Conservation (phyloP, 2,888 invertebrate species). For the Epirrhoe tristata region DNA sequence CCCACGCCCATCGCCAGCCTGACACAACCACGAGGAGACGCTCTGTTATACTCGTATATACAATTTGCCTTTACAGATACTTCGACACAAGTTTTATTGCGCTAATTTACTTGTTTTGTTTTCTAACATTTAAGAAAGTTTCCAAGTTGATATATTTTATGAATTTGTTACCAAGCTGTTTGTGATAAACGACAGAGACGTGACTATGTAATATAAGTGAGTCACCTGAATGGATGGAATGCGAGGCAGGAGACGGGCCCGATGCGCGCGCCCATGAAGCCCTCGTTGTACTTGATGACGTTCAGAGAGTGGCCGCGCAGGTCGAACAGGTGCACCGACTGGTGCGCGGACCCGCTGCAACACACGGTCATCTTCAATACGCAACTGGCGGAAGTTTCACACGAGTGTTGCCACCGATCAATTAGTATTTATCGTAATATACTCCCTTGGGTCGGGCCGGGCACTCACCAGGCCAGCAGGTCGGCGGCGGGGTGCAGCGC, state of each 20-base stretch:
- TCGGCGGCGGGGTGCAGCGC: slow-evolving; percentile 92
- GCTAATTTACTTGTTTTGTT: too few relatives aligned
- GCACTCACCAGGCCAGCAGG: slow-evolving; percentile 94
- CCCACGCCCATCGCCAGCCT: slow-evolving; percentile 94
- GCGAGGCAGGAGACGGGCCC: slow-evolving; percentile 95
- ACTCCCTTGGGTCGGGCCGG: too few relatives aligned
- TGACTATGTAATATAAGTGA: too few relatives aligned
- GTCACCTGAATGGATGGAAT: slow-evolving; percentile 92
- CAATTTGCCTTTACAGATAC: too few relatives aligned
- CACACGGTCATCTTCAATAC: slow-evolving; percentile 76
- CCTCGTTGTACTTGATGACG: slow-evolving; percentile 95
- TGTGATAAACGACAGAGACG: too few relatives aligned
- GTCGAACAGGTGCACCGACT: slow-evolving; percentile 92
- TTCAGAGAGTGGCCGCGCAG: slow-evolving; percentile 90
- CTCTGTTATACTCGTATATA: not conserved
- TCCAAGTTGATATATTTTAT: too few relatives aligned
- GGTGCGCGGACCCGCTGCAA: slow-evolving; percentile 90
- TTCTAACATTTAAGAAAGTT: too few relatives aligned
- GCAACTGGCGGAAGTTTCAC: too few relatives aligned
- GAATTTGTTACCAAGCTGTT: too few relatives aligned
- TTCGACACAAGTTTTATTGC: too few relatives aligned
- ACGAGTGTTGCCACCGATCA: slow-evolving; percentile 87
- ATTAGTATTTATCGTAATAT: too few relatives aligned
- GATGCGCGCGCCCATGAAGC: slow-evolving; percentile 93
- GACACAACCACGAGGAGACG: slow-evolving; percentile 30